Percentiles rank a stretch among this genome's conserved stretches.
Conservation (phyloP, 2,888 invertebrate genomes). For the Melieria omissa region DNA sequence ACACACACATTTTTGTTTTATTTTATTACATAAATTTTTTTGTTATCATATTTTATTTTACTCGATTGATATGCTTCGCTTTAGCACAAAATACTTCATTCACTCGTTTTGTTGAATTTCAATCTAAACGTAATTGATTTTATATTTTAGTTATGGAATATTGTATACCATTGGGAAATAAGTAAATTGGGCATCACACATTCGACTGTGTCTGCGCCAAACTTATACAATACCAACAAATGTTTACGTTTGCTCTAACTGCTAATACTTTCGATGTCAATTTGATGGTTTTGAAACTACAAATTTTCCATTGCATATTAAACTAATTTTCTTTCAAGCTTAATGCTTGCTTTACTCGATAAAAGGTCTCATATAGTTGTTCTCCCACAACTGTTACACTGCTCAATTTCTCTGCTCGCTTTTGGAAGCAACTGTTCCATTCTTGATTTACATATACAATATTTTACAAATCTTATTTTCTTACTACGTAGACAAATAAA, state of each 20-base stretch:
- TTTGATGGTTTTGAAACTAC: conserved; percentile 9
- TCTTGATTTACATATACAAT: not conserved
- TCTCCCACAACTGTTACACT: too few relatives aligned
- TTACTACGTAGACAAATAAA: not conserved
- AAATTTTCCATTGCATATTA: too few relatives aligned
- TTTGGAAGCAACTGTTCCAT: not conserved
- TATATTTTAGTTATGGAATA: not conserved
- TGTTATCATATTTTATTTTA: conserved; percentile 44
- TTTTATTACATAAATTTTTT: conserved; percentile 32
- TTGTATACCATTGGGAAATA: not conserved
- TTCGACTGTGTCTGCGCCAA: too few relatives aligned
- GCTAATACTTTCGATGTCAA: conserved; percentile 30
- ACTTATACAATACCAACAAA: too few relatives aligned
- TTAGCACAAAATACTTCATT: conserved; percentile 53
- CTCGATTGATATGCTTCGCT: conserved; percentile 35
- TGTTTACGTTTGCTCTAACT: not conserved
- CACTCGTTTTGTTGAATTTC: conserved; percentile 46
- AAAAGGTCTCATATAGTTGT: too few relatives aligned
- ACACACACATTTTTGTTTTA: not conserved
- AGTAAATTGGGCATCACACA: not conserved
- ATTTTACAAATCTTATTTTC: not conserved
- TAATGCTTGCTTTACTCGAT: too few relatives aligned
- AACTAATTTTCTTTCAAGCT: too few relatives aligned
- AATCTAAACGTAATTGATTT: not conserved
- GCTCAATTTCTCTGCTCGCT: too few relatives aligned